These are phyloP conservation scores for Agrotis segetum DNA, from an alignment of 2,888 invertebrate genomes.

Conservation along the genomic window DNA sequence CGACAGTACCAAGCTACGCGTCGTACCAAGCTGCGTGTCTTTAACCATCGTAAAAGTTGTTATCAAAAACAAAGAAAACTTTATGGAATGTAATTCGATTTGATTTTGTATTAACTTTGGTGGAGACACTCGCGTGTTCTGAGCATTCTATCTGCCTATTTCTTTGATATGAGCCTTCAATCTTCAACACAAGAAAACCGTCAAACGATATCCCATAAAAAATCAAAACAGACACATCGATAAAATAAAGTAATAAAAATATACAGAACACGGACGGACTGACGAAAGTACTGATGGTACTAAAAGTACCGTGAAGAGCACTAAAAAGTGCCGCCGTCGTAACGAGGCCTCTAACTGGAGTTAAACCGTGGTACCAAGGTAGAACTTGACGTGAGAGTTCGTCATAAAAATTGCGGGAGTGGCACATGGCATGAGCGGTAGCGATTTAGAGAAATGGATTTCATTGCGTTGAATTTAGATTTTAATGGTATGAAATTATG, in stretches of 20 bases:
- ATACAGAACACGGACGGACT: slow-evolving; percentile 51
- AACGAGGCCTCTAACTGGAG: slow-evolving; percentile 67
- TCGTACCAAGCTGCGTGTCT: no score
- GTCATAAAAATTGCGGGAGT: slow-evolving; percentile 52
- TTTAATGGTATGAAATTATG: no score
- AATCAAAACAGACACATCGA: slow-evolving; percentile 36
- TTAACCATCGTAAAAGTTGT: no score
- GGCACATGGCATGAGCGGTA: slow-evolving; percentile 2
- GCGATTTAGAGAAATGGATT: slow-evolving; percentile 6
- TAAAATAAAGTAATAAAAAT: slow-evolving; percentile 55
- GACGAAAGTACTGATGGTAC: slow-evolving; percentile 38
- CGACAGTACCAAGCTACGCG: no score
- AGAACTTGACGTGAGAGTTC: slow-evolving; percentile 70
- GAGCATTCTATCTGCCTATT: no score
- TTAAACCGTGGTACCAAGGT: slow-evolving; percentile 69
- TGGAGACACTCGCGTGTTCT: no score
- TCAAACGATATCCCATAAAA: slow-evolving; percentile 34
- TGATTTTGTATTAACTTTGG: no score
- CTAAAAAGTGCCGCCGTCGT: slow-evolving; percentile 64
- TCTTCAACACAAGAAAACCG: not conserved
- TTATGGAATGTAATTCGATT: no score
- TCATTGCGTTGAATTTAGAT: no score
- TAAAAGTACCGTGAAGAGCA: slow-evolving; percentile 58
- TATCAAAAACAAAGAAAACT: no score
- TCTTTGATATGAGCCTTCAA: no score